Evolutionary conservation across 2,113 vertebrate genomes (phyloP).

Genomic region (Rhinogobius similis): DNA sequence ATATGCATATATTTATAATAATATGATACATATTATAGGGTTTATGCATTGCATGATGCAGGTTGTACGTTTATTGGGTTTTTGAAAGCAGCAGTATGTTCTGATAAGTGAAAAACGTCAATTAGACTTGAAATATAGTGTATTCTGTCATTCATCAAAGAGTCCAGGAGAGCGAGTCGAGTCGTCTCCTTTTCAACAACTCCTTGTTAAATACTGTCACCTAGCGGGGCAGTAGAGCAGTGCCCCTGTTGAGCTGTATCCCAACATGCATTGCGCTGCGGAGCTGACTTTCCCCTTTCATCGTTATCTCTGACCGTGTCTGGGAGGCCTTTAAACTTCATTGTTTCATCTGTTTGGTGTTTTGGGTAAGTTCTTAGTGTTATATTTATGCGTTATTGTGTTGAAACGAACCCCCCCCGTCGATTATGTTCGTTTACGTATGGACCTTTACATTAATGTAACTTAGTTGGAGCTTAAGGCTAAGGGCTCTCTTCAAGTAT

Average conservation of each 20-base stretch:
- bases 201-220: conserved; percentile 27
- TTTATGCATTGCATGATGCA: not conserved
- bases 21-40: no score
- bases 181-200: not conserved
- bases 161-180: not conserved
- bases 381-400: not conserved
- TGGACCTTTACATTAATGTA: not conserved
- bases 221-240: conserved; percentile 22
- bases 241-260: conserved; percentile 24
- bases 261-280: conserved; percentile 44
- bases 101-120: no score
- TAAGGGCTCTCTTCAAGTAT: not conserved
- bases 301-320: conserved; percentile 6
- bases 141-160: not conserved
- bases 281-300: not conserved
- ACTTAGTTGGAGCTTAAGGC: not conserved
- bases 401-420: not conserved
- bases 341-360: not conserved
- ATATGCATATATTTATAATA: no score
- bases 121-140: no score
- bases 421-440: not conserved
- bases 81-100: not conserved
- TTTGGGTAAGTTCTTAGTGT: conserved; percentile 37
- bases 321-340: conserved; percentile 42
- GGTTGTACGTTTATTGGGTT: not conserved